Evolutionary conservation across 2,888 invertebrate species (phyloP).

Genomic region (Melangyna quadrimaculata): DNA sequence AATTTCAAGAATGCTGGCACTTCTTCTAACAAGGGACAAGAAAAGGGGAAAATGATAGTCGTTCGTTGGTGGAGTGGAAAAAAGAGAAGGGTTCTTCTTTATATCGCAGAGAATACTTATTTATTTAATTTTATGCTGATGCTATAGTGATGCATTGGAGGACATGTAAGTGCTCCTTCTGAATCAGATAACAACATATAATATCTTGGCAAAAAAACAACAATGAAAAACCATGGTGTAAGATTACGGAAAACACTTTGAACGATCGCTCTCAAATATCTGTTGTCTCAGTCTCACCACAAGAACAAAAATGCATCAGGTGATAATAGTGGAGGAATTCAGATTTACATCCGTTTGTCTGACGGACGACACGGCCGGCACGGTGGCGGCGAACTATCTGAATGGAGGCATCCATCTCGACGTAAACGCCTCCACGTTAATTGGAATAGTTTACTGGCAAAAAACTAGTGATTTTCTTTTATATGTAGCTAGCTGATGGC

Average conservation of each 20-base stretch:
- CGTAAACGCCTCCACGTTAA: constrained; percentile 48
- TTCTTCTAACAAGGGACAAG: neutral
- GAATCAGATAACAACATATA: constrained; percentile 54
- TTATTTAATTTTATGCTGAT: constrained; percentile 68
- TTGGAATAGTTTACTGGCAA: constrained; percentile 37
- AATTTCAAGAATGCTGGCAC: neutral
- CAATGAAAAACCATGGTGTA: constrained; percentile 58
- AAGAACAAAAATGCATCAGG: constrained; percentile 37
- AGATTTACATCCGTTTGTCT: constrained; percentile 48
- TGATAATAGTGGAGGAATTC: constrained; percentile 51
- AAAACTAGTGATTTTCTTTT: neutral
- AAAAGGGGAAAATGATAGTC: constrained; percentile 46
- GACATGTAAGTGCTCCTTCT: constrained; percentile 63
- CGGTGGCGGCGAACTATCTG: constrained; percentile 32
- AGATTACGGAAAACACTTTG: constrained; percentile 62
- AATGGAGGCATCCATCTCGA: neutral
- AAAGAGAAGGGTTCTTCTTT: neutral
- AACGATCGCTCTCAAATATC: constrained; percentile 6
- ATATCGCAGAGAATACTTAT: constrained; percentile 27
- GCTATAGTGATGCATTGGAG: constrained; percentile 58
- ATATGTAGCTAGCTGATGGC: constrained; percentile 6
- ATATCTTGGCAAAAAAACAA: constrained; percentile 60
- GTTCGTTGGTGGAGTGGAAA: constrained; percentile 13
- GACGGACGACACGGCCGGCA: neutral
- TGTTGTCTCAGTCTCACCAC: constrained; percentile 17